Percentiles rank a stretch among this genome's conserved stretches.
Conservation (phyloP, 2,797 vertebrate species). For the Perodicticus potto region DNA sequence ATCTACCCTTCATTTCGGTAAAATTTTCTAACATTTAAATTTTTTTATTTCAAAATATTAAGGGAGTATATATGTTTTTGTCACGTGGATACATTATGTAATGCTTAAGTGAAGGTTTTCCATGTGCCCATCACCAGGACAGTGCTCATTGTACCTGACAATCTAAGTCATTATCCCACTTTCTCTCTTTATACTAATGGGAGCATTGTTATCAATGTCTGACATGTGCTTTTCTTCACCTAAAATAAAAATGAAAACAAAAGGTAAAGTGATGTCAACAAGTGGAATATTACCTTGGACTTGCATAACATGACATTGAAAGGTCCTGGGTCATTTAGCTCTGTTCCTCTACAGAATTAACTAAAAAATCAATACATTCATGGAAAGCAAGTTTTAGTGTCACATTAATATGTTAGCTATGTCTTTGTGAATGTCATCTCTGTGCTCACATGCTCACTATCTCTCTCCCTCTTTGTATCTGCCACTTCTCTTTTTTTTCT, state of each 20-base stretch:
- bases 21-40: neutral
- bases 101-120: neutral
- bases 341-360: neutral
- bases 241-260: conserved; percentile 52
- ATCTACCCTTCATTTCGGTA: neutral
- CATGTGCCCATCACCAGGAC: neutral
- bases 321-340: neutral
- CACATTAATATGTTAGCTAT: neutral
- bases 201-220: neutral
- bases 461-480: neutral
- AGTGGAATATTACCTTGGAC: neutral
- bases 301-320: neutral
- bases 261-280: neutral
- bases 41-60: neutral
- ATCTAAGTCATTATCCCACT: neutral
- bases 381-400: conserved; percentile 14
- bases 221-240: neutral
- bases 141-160: neutral
- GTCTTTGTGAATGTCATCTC: neutral
- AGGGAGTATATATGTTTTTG: neutral
- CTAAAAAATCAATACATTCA: conserved; percentile 4
- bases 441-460: neutral
- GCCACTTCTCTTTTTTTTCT: neutral
- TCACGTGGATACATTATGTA: neutral
- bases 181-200: neutral